Evolutionary conservation across 2,888 invertebrate genomes (phyloP).

Genomic region (Netelia melanura): DNA sequence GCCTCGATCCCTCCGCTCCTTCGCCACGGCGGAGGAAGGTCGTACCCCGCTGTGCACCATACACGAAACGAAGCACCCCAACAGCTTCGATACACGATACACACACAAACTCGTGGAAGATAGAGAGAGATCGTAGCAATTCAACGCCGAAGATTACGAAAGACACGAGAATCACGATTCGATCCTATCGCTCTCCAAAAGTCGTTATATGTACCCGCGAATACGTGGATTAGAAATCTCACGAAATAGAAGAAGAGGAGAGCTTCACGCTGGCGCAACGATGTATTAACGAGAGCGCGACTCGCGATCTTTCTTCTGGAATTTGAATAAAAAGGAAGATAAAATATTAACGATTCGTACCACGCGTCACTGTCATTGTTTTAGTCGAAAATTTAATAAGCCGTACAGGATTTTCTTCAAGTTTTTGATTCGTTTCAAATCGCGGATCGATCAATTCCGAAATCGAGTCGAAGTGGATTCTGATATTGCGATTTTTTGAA

Average conservation of each 20-base stretch:
- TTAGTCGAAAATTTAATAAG: constrained; percentile 42
- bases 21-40: constrained; percentile 55
- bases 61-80: not conserved
- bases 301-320: constrained; percentile 4
- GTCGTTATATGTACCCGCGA: constrained; percentile 32
- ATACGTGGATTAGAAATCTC: constrained; percentile 46
- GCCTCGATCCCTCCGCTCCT: constrained; percentile 57
- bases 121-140: constrained; percentile 65
- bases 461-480: not conserved
- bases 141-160: constrained; percentile 66
- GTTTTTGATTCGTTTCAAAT: not conserved
- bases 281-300: constrained; percentile 45
- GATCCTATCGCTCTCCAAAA: constrained; percentile 50
- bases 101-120: constrained; percentile 8
- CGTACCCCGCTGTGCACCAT: constrained; percentile 58
- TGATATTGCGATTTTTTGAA: not conserved
- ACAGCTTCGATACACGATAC: not conserved
- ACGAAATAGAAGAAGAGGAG: constrained; percentile 36
- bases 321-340: constrained; percentile 15
- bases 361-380: constrained; percentile 59
- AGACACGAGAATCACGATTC: constrained; percentile 69
- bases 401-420: constrained; percentile 32
- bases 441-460: not conserved
- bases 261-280: constrained; percentile 45
- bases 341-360: constrained; percentile 8